Base-by-base conservation (phyloP, 2,888 invertebrate species). In the Horisme vitalbata region DNA sequence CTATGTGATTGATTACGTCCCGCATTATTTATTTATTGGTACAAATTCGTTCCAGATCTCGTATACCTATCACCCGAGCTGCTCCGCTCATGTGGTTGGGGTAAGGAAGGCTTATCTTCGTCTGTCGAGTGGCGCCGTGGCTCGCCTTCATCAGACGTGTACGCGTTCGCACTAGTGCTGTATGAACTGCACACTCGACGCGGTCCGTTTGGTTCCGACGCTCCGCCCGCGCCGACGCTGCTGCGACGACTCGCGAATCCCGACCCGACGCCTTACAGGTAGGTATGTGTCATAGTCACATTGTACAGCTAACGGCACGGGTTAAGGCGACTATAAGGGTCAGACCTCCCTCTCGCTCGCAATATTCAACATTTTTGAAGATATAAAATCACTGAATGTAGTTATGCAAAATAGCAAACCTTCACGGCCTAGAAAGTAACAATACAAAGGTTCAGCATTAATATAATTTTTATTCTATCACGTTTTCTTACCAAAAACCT, bases 181-280 rank as follows among this genome's bases (percentile, higher is more conserved):
- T 97, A 96, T 75, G 98, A 98, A 82, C 91, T 98, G 58, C 95
- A 97, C 71, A 94, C 95, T 8, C 89, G 98, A 0, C 93, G 93
- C 49, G 97, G 98, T 0, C 97, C 97, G 0, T 97, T 95, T 70
- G 96, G 96, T 0, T 91, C 91, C 8, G 93, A 91, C 57, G 90
- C 94, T 1, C 92, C 93, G 0, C 90, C 93, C 0, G 91, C 94
- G 55, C 95, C 95, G 63, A 52, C 75, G 56, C 91, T 94, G 49
- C 75, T 94, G 32, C 90, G 92, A 37, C 90, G 90, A 51, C 75
- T 94, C 31, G 92, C 93, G 32, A 76, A 85, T 20, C 85, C 90
- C 0, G 80, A 84, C 26, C 82, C 87, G 12, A 80, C 79, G 55
- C 75, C 79, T 31, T 92, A 91, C 75, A 93, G 94, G 94, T 94